phyloP scores from a whole-genome alignment of 2,888 invertebrate genomes.

The Dryobota labecula region DNA sequence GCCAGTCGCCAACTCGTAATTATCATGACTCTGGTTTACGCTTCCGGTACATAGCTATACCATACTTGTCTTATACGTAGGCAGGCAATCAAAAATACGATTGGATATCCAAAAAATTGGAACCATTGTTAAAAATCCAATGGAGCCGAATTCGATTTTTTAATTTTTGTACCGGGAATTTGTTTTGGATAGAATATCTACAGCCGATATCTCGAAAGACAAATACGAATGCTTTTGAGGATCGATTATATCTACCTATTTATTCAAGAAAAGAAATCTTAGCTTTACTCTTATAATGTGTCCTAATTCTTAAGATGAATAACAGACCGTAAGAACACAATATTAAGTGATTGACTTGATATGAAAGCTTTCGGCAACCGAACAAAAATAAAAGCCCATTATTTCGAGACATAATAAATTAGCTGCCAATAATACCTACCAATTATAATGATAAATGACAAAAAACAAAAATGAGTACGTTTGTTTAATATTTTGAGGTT shows the following conservation, averaged over 20 bases:
- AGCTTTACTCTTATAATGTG: slow-evolving; percentile 22
- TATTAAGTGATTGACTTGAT: slow-evolving; percentile 43
- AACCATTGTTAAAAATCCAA: slow-evolving; percentile 37
- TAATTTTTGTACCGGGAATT: slow-evolving; percentile 31
- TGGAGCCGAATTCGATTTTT: slow-evolving; percentile 44
- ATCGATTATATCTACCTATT: background rate
- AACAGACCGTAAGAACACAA: slow-evolving; percentile 39
- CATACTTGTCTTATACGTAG: slow-evolving; percentile 29
- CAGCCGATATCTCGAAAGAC: slow-evolving; percentile 1
- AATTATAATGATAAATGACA: slow-evolving; percentile 63
- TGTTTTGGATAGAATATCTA: slow-evolving; percentile 36
- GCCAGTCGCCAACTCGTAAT: slow-evolving; percentile 84
- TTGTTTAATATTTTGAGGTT: slow-evolving; percentile 70
- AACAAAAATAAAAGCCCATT: slow-evolving; percentile 41
- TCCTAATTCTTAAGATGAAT: slow-evolving; percentile 30
- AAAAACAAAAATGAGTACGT: slow-evolving; percentile 67
- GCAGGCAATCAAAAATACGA: slow-evolving; percentile 42
- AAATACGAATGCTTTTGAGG: slow-evolving; percentile 10
- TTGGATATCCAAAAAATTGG: slow-evolving; percentile 54
- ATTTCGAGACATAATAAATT: slow-evolving; percentile 53
- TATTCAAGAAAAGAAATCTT: slow-evolving; percentile 18
- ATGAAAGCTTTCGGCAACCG: slow-evolving; percentile 36
- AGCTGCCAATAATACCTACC: slow-evolving; percentile 47
- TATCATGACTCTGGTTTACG: slow-evolving; percentile 81
- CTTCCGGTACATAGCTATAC: slow-evolving; percentile 48